Evolutionary conservation across 2,888 invertebrate species (phyloP).

Genomic region (Notodonta dromedarius): DNA sequence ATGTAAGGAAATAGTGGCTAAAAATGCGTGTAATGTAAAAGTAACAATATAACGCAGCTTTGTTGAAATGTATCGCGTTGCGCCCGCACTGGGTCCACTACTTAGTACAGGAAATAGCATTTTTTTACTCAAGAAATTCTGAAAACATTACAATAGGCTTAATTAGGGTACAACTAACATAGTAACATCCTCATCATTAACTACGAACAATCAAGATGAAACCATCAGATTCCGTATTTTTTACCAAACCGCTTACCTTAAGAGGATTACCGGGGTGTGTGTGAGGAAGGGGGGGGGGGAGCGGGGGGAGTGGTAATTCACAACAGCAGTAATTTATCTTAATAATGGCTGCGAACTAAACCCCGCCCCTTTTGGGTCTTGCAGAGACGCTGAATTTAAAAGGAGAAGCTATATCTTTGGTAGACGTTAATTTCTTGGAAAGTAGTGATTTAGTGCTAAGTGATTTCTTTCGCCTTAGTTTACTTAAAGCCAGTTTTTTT

Average conservation of each 20-base stretch:
- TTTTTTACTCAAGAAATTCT: too few species aligned
- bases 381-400: conserved; percentile 66
- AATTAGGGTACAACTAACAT: neutral
- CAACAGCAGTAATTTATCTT: conserved; percentile 73
- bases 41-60: neutral
- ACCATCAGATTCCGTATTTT: neutral
- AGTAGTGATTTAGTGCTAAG: conserved; percentile 67
- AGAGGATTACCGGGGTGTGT: conserved; percentile 16
- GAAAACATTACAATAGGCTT: too few species aligned
- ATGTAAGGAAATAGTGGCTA: conserved; percentile 8
- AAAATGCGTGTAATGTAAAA: neutral
- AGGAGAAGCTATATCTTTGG: conserved; percentile 56
- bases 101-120: too few species aligned
- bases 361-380: conserved; percentile 76
- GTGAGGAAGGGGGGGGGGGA: neutral
- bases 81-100: too few species aligned
- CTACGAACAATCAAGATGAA: neutral
- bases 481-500: neutral
- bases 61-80: too few species aligned
- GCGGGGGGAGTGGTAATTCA: conserved; percentile 49
- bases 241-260: conserved; percentile 52
- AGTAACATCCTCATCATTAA: neutral
- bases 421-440: conserved; percentile 67
- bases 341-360: conserved; percentile 64
- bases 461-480: conserved; percentile 27